Percentiles rank a stretch among this genome's conserved stretches.
These are phyloP conservation scores for Acrocera orbiculus DNA, from an alignment of 2,888 invertebrate genomes.

Conservation along the genomic window DNA sequence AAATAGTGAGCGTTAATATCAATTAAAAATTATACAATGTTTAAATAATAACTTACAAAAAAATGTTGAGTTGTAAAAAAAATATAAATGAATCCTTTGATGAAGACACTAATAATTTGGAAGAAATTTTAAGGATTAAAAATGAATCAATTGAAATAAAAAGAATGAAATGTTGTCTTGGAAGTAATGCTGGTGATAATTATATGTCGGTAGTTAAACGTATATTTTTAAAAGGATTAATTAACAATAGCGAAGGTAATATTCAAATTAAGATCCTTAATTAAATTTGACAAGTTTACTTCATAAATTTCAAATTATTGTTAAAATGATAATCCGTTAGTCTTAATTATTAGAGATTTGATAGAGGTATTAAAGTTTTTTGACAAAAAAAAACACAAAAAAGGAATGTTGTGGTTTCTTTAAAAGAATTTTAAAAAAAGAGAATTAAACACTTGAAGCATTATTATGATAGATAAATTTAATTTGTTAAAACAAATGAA, in stretches of 20 bases:
- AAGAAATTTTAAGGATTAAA: slow-evolving; percentile 1
- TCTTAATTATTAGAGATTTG: too few species aligned
- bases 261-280: neutral
- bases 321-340: too few species aligned
- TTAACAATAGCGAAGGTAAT: slow-evolving; percentile 15
- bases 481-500: too few species aligned
- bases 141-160: slow-evolving; percentile 2
- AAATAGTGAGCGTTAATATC: too few species aligned
- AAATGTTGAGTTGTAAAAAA: slow-evolving; percentile 2
- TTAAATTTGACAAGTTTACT: too few species aligned
- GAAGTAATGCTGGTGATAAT: slow-evolving; percentile 27
- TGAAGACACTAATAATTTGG: slow-evolving; percentile 5
- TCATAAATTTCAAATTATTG: too few species aligned
- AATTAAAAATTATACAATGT: neutral
- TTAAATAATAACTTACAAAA: slow-evolving; percentile 3
- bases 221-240: slow-evolving; percentile 17
- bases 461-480: too few species aligned
- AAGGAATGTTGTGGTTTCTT: too few species aligned
- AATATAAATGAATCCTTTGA: slow-evolving; percentile 1
- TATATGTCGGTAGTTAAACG: slow-evolving; percentile 30
- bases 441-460: too few species aligned
- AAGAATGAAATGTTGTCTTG: slow-evolving; percentile 17
- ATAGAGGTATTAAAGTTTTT: too few species aligned
- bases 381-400: too few species aligned
- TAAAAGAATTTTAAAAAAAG: too few species aligned